A percentile compares a stretch with the other conserved stretches of the same genome.
These are phyloP conservation scores for Drosophila biarmipes DNA, from an alignment of 1,140 invertebrate species.

Conservation along the genomic window DNA sequence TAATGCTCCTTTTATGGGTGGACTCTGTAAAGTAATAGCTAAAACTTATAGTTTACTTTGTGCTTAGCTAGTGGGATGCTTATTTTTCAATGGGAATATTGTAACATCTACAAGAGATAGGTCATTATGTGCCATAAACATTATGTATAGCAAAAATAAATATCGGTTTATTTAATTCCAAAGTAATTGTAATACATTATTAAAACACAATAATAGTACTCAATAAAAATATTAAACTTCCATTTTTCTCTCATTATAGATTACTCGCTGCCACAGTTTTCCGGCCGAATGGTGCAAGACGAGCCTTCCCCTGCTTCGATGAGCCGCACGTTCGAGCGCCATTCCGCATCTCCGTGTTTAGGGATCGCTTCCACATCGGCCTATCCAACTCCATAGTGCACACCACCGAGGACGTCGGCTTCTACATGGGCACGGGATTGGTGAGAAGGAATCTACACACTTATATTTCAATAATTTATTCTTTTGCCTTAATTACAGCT, in stretches of 20 bases:
- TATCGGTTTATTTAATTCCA: too few relatives aligned
- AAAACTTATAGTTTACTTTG: background rate
- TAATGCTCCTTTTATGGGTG: slow-evolving; percentile 84
- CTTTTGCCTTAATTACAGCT: slow-evolving; percentile 40
- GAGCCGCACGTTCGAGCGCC: slow-evolving; percentile 97
- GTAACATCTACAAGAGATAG: too few relatives aligned
- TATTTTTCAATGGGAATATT: background rate
- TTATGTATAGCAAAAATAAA: too few relatives aligned
- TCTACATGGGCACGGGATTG: slow-evolving; percentile 93
- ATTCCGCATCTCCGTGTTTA: slow-evolving; percentile 95
- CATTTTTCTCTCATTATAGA: slow-evolving; percentile 85
- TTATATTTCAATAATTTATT: background rate
- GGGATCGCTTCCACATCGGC: slow-evolving; percentile 93
- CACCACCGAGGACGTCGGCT: slow-evolving; percentile 93
- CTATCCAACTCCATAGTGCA: slow-evolving; percentile 96
- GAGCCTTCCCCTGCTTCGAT: slow-evolving; percentile 98
- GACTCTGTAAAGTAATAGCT: background rate
- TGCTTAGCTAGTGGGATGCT: background rate
- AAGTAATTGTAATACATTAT: too few relatives aligned
- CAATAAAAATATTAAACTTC: too few relatives aligned
- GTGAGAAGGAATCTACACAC: slow-evolving; percentile 84
- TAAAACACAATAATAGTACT: too few relatives aligned
- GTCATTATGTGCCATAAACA: too few relatives aligned
- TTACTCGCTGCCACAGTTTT: slow-evolving; percentile 97
- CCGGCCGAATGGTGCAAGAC: slow-evolving; percentile 96